Evolutionary conservation across 2,888 invertebrate species (phyloP).

Genomic region (Chloroclysta siterata): DNA sequence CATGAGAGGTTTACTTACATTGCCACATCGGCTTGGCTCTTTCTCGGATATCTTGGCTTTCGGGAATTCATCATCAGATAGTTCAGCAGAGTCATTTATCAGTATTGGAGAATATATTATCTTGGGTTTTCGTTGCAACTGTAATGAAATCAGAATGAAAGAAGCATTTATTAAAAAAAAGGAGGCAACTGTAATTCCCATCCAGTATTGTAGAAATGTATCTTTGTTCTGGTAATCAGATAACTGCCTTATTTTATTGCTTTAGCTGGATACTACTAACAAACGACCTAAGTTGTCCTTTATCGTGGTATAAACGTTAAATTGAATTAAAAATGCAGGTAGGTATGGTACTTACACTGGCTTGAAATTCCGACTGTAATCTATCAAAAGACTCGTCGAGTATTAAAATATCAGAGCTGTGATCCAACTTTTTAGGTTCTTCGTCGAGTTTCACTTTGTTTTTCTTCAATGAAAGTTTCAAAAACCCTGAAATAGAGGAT

Average conservation of each 20-base stretch:
- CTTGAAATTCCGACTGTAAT: constrained; percentile 56
- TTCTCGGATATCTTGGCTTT: constrained; percentile 42
- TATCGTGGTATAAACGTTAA: too few relatives aligned
- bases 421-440: constrained; percentile 53
- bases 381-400: constrained; percentile 75
- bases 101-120: constrained; percentile 63
- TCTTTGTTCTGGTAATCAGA: too few relatives aligned
- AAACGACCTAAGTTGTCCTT: too few relatives aligned
- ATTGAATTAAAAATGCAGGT: constrained; percentile 14
- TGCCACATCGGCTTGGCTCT: constrained; percentile 59
- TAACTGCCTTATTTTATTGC: too few relatives aligned
- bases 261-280: too few relatives aligned
- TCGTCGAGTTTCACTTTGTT: constrained; percentile 55
- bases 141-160: constrained; percentile 15
- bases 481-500: constrained; percentile 60
- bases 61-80: constrained; percentile 50
- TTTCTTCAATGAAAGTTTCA: constrained; percentile 73
- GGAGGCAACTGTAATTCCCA: too few relatives aligned
- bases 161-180: neutral
- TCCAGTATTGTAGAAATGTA: too few relatives aligned
- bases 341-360: constrained; percentile 57
- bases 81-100: constrained; percentile 63
- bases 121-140: constrained; percentile 49
- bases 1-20: constrained; percentile 56
- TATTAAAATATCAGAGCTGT: constrained; percentile 66